phyloP scores from a whole-genome alignment of 2,888 invertebrate genomes.

The Leucophora obtusa region DNA sequence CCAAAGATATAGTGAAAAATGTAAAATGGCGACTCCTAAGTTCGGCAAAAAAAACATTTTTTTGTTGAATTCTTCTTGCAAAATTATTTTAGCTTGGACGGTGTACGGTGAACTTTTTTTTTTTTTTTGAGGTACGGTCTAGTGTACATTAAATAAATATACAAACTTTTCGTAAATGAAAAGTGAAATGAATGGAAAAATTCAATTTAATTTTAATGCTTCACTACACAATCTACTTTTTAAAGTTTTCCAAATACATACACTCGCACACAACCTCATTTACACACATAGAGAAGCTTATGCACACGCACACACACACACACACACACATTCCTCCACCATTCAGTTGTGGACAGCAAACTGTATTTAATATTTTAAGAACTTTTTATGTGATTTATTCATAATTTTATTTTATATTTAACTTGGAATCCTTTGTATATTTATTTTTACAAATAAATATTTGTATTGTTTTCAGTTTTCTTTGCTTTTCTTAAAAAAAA shows the following conservation, averaged over 20 bases:
- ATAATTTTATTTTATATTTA: conserved; percentile 25
- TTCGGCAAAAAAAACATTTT: too few species aligned
- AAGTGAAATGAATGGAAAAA: background rate
- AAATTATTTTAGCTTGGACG: too few species aligned
- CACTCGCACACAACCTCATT: background rate
- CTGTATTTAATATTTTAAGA: conserved; percentile 20
- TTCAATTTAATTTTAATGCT: conserved; percentile 45
- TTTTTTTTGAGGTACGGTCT: too few species aligned
- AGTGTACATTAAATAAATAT: too few species aligned
- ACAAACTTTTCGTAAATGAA: background rate
- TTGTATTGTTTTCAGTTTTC: background rate
- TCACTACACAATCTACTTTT: conserved; percentile 26
- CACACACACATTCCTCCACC: background rate
- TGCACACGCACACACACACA: background rate
- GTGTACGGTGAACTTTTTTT: too few species aligned
- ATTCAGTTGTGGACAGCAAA: background rate
- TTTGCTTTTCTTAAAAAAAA: background rate
- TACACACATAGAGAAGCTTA: background rate
- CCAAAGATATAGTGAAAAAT: too few species aligned
- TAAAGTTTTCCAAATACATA: background rate
- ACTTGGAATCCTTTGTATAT: background rate
- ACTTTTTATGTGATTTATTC: conserved; percentile 39
- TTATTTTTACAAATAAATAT: conserved; percentile 2
- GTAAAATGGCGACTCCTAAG: too few species aligned
- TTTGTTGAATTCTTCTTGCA: too few species aligned